phyloP scores from a whole-genome alignment of 53 echinoderm and acorn worm species.

The Holothuria scabra region DNA sequence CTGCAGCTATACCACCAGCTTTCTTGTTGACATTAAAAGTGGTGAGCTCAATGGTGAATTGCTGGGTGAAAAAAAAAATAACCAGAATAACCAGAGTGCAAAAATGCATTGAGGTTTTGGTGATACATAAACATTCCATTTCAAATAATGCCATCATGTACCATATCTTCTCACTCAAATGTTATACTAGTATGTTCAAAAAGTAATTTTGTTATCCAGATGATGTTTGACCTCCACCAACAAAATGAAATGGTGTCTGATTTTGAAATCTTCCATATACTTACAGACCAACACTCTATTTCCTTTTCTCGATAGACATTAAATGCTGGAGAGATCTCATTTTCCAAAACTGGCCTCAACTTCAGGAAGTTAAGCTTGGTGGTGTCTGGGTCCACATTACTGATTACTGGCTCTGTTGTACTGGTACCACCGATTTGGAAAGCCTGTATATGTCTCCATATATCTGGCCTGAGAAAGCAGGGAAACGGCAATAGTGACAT shows the following conservation, averaged over 20 bases:
- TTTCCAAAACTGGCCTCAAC: constrained; percentile 31
- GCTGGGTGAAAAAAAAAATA: constrained; percentile 14
- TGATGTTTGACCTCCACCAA: too few relatives aligned
- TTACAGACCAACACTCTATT: constrained; percentile 64
- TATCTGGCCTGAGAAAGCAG: constrained; percentile 53
- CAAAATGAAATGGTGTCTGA: too few relatives aligned
- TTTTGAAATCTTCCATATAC: not conserved
- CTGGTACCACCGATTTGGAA: not conserved
- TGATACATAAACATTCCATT: too few relatives aligned
- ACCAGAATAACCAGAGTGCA: not conserved
- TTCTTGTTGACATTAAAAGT: constrained; percentile 61
- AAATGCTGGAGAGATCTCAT: constrained; percentile 24
- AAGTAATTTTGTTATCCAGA: too few relatives aligned
- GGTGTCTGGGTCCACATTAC: constrained; percentile 22
- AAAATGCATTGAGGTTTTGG: too few relatives aligned
- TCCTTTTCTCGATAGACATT: constrained; percentile 54
- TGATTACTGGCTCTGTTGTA: not conserved
- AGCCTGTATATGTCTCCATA: constrained; percentile 64
- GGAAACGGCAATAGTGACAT: not conserved
- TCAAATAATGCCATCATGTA: too few relatives aligned
- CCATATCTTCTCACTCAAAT: too few relatives aligned
- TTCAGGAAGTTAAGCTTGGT: constrained; percentile 38
- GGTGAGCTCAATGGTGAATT: constrained; percentile 47
- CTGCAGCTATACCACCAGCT: constrained; percentile 58
- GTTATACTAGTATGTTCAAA: too few relatives aligned